These are phyloP conservation scores for Schizotus pectinicornis DNA, from an alignment of 2,888 invertebrate species.

Conservation along the genomic window DNA sequence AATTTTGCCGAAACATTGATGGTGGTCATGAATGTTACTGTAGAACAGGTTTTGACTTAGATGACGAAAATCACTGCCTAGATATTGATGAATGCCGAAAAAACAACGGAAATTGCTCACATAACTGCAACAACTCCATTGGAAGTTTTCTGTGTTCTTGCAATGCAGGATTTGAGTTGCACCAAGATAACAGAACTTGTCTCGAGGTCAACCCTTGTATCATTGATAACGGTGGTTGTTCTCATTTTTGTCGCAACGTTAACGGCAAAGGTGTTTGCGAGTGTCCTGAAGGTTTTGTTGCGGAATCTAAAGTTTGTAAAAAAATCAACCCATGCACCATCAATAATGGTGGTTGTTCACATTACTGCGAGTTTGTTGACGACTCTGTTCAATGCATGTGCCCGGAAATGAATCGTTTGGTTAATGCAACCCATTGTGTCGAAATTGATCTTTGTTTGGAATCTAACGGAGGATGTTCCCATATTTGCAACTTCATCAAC, in stretches of 20 bases:
- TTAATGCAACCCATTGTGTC: conserved; percentile 50
- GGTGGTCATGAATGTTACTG: conserved; percentile 56
- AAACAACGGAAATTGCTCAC: conserved; percentile 54
- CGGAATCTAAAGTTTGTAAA: conserved; percentile 52
- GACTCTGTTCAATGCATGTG: conserved; percentile 61
- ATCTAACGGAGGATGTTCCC: conserved; percentile 65
- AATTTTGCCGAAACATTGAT: conserved; percentile 44
- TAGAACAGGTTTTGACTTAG: conserved; percentile 55
- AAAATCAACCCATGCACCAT: conserved; percentile 58
- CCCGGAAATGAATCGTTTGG: conserved; percentile 54
- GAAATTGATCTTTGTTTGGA: conserved; percentile 61
- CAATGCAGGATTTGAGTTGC: conserved; percentile 56
- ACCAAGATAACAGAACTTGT: conserved; percentile 48
- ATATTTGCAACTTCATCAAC: conserved; percentile 60
- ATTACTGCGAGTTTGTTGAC: conserved; percentile 59
- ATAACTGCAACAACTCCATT: conserved; percentile 59
- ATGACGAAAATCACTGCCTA: conserved; percentile 37
- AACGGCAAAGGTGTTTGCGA: conserved; percentile 62
- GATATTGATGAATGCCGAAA: conserved; percentile 48
- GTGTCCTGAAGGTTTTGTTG: conserved; percentile 41
- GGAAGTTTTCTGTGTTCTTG: conserved; percentile 62
- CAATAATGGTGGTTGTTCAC: conserved; percentile 63
- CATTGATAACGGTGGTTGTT: conserved; percentile 63
- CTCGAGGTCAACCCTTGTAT: conserved; percentile 39
- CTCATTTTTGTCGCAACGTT: conserved; percentile 60